Conservation (phyloP, 2,888 invertebrate species). For the Acleris emargana region DNA sequence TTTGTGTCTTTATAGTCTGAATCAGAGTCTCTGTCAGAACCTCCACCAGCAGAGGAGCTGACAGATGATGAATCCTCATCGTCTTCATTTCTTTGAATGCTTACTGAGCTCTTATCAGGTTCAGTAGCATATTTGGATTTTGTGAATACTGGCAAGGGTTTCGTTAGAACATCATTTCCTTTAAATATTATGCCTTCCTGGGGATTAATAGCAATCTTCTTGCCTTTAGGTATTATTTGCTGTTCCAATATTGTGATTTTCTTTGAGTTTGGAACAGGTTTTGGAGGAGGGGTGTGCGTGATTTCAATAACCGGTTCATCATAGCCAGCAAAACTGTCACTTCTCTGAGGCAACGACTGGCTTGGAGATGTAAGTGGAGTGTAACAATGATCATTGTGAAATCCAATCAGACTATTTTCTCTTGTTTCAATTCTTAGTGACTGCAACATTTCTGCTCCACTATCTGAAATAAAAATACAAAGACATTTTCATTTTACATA, state of each 20-base stretch:
- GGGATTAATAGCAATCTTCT: conserved; percentile 70
- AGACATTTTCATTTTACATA: neutral
- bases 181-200: conserved; percentile 66
- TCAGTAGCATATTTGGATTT: conserved; percentile 63
- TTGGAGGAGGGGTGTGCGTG: conserved; percentile 71
- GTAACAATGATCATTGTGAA: conserved; percentile 92
- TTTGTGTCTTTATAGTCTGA: conserved; percentile 83
- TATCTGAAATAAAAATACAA: conserved; percentile 57
- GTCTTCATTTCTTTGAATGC: conserved; percentile 73
- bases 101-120: conserved; percentile 53
- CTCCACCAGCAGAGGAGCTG: conserved; percentile 81
- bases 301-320: conserved; percentile 77
- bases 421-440: conserved; percentile 77
- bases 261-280: conserved; percentile 71
- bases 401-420: conserved; percentile 84
- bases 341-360: conserved; percentile 68
- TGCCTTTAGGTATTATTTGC: conserved; percentile 79
- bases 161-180: conserved; percentile 69
- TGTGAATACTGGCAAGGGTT: conserved; percentile 59
- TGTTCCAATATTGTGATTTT: conserved; percentile 80
- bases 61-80: conserved; percentile 77
- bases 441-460: conserved; percentile 80
- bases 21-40: conserved; percentile 85
- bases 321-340: conserved; percentile 61
- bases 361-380: conserved; percentile 88